Percentiles rank a stretch among this genome's conserved stretches.
Evolutionary conservation across 2,113 vertebrate genomes (phyloP).

Genomic region (Cyphomyrus plagiostoma): DNA sequence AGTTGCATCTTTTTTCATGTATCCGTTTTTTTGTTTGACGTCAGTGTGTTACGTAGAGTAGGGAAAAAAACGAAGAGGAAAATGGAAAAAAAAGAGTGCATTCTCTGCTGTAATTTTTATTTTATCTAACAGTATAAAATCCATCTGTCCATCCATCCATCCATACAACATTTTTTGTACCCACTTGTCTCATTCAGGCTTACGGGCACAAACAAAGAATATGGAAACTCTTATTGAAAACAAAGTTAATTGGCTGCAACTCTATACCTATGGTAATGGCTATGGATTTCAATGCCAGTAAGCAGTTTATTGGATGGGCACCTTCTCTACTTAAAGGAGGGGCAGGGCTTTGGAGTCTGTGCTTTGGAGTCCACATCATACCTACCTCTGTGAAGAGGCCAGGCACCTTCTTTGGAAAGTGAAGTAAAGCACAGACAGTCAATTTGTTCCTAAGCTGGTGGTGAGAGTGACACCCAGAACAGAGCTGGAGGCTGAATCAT

Average conservation of each 20-base stretch:
- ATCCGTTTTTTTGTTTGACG: constrained; percentile 33
- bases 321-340: not conserved
- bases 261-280: not conserved
- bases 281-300: not conserved
- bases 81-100: not conserved
- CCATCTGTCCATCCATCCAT: not conserved
- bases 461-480: not conserved
- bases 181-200: not conserved
- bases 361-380: not conserved
- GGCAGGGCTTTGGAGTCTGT: not conserved
- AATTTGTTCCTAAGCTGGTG: not conserved
- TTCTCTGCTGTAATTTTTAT: not conserved
- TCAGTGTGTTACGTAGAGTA: not conserved
- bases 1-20: constrained; percentile 27
- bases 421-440: not conserved
- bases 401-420: not conserved
- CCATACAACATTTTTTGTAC: not conserved
- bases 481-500: not conserved
- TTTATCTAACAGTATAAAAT: not conserved
- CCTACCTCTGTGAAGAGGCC: not conserved
- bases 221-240: not conserved
- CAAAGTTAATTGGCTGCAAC: not conserved
- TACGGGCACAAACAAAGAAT: not conserved
- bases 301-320: not conserved
- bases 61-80: not conserved